Evolutionary conservation across 92 coral and sea anemone genomes (phyloP).

Genomic region (Epizoanthus illoricatus): DNA sequence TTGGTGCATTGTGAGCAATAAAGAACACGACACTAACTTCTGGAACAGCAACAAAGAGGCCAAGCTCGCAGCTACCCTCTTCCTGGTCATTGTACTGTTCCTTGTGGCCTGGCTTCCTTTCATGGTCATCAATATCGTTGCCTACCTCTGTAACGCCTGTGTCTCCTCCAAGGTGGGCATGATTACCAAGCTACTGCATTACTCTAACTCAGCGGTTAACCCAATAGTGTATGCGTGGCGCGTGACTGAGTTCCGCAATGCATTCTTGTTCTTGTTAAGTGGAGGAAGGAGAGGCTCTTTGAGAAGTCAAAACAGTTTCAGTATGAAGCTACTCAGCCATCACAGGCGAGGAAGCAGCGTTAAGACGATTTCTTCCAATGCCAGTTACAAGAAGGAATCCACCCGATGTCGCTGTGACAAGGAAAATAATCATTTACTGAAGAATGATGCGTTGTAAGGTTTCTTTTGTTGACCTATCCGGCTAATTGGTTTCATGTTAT

Average conservation of each 20-base stretch:
- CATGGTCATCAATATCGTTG: conserved; percentile 58
- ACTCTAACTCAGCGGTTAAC: conserved; percentile 67
- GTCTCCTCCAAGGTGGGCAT: conserved; percentile 44
- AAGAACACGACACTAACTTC: conserved; percentile 54
- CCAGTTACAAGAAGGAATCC: not conserved
- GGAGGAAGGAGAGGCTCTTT: conserved; percentile 17
- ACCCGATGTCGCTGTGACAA: not conserved
- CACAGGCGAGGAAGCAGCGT: conserved; percentile 9
- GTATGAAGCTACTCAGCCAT: conserved; percentile 8
- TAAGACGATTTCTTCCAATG: not conserved
- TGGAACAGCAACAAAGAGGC: conserved; percentile 58
- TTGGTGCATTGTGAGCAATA: conserved; percentile 49
- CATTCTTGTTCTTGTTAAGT: conserved; percentile 43
- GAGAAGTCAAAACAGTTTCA: conserved; percentile 31
- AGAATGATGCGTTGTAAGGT: not conserved
- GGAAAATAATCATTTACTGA: conserved; percentile 12
- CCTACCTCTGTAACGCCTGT: conserved; percentile 43
- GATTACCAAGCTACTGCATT: conserved; percentile 59
- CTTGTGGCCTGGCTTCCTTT: conserved; percentile 65
- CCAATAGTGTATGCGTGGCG: conserved; percentile 59
- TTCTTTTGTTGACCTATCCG: not conserved
- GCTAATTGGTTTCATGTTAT: not conserved
- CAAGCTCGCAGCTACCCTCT: conserved; percentile 53
- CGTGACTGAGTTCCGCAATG: conserved; percentile 62
- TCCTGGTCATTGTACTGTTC: conserved; percentile 53